Conservation (phyloP, 2,888 invertebrate genomes). For the Thereva nobilitata region DNA sequence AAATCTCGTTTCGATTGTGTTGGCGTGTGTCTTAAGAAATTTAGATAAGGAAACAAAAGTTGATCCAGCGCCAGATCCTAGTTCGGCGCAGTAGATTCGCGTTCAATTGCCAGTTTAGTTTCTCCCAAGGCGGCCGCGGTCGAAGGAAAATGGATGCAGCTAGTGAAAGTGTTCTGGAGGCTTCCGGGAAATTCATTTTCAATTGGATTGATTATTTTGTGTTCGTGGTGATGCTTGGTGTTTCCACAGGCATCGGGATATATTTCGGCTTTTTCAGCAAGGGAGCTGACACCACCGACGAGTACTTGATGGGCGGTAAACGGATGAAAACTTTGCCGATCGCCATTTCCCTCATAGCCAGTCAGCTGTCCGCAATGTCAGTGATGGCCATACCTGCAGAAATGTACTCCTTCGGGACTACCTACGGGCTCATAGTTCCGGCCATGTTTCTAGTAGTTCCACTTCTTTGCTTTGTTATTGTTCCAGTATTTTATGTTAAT, state of each 20-base stretch:
- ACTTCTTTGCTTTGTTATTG: conserved; percentile 50
- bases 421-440: conserved; percentile 52
- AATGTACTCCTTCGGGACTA: conserved; percentile 59
- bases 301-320: conserved; percentile 61
- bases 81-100: too few relatives aligned
- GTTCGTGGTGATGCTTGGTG: conserved; percentile 58
- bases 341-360: conserved; percentile 64
- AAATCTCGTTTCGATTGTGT: too few relatives aligned
- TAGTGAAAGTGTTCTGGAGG: conserved; percentile 19
- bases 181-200: conserved; percentile 28
- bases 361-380: conserved; percentile 60
- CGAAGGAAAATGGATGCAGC: conserved; percentile 14
- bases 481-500: conserved; percentile 58
- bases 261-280: conserved; percentile 60
- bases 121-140: not conserved
- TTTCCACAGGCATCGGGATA: conserved; percentile 61
- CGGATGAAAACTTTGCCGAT: conserved; percentile 62
- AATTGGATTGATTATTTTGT: conserved; percentile 59
- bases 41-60: too few relatives aligned
- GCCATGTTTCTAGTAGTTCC: conserved; percentile 51
- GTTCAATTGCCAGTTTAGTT: conserved; percentile 3
- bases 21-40: too few relatives aligned
- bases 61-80: too few relatives aligned
- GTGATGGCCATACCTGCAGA: conserved; percentile 60
- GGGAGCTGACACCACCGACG: conserved; percentile 46